Conservation (phyloP, 2,797 vertebrate genomes). For the Rousettus madagascariensis region DNA sequence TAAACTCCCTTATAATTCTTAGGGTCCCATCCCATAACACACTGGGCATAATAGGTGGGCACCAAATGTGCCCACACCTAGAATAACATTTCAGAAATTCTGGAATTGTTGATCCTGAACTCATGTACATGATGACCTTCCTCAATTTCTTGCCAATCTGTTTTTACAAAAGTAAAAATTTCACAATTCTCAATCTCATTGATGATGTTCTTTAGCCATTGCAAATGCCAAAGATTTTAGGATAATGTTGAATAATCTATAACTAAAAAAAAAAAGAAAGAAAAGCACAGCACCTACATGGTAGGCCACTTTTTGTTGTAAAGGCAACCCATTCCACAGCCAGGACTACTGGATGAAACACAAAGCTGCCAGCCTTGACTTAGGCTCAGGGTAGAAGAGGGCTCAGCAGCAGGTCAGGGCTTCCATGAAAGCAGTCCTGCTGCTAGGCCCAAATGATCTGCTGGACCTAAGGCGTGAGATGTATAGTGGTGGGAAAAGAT, state of each 20-base stretch:
- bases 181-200: background rate
- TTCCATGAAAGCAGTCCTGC: background rate
- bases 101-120: background rate
- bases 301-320: background rate
- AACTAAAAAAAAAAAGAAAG: background rate
- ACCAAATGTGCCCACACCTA: background rate
- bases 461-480: background rate
- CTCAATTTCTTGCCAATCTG: background rate
- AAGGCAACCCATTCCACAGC: background rate
- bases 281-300: background rate
- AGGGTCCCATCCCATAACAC: background rate
- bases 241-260: background rate
- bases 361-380: background rate
- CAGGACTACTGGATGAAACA: background rate
- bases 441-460: background rate
- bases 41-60: background rate
- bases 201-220: background rate
- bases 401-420: background rate
- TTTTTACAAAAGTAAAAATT: background rate
- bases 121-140: background rate
- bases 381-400: background rate
- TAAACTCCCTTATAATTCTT: background rate
- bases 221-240: background rate
- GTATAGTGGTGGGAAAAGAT: background rate
- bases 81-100: background rate